Evolutionary conservation across 2,888 invertebrate species (phyloP), one percentile per base, ranked within the genome.

Genomic region (Drosophila atripex): DNA sequence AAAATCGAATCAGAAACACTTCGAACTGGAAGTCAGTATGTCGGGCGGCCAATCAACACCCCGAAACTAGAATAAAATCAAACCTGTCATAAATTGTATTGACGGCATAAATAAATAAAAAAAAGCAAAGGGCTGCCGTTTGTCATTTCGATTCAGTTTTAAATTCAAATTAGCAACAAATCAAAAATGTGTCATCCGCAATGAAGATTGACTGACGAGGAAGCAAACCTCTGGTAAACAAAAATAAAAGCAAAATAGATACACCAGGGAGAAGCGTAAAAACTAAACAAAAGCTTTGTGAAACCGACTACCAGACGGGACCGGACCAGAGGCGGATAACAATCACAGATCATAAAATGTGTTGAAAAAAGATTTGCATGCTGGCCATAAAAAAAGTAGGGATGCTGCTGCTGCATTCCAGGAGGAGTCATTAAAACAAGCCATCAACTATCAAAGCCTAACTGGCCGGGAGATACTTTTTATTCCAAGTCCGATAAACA

Each of bases 1-100:
- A 86, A 75, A 69, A 69, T 76, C 61, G 61, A 80, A 80, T 86
- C 66, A 76, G 78, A 80, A 55, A 63, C 71, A 76, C 63, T 28
- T 12, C 72, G 80, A 70, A 88, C 77, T 86, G 75, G 85, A 86
- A 77, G 88, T 80, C 88, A 86, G 77, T 75, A 41, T 83, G 84
- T 75, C 80, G 63, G 52, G 46, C 46, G 55, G 43, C 56, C 78
- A 85, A 85, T 69, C 83, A 69, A 69, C 85, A 64, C 68, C 68
- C 53, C 56, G 23, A 55, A 64, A 53, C 57, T 51, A 45, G 65
- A 68, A 68, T 53, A 18, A 49, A 76, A 63, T 68, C 43, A 12
- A 38, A 30, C 25, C 41, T 68, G 63, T 30, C 69, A 64, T 64
- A 54, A 68, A 63, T 51, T 66, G 51, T 28, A 9, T 9, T 9